Evolutionary conservation across 2,888 invertebrate species (phyloP).

Genomic region (Microplitis deprimator): DNA sequence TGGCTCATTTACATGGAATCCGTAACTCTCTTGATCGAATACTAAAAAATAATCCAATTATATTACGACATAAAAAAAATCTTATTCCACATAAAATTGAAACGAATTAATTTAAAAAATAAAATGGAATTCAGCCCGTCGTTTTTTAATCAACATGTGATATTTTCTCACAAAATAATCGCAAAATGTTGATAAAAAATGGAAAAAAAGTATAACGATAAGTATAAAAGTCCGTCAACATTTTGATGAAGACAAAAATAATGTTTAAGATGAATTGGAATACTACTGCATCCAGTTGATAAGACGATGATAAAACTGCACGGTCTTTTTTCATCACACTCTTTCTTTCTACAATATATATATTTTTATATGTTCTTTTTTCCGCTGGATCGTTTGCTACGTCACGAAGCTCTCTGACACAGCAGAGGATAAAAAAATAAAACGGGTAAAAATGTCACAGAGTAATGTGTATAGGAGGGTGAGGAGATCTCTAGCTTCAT

Average conservation of each 20-base stretch:
- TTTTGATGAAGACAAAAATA: neutral
- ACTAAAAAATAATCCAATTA: neutral
- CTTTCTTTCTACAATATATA: slow-evolving; percentile 31
- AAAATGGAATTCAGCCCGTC: neutral
- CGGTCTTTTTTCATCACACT: slow-evolving; percentile 13
- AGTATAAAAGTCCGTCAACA: neutral
- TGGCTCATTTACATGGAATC: neutral
- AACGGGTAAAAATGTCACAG: slow-evolving; percentile 34
- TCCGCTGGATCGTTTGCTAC: neutral
- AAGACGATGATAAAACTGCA: neutral
- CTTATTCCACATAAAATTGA: neutral
- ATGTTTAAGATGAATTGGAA: neutral
- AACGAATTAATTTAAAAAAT: slow-evolving; percentile 12
- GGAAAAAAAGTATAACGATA: neutral
- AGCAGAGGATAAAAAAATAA: slow-evolving; percentile 16
- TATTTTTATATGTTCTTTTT: neutral
- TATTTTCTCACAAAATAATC: neutral
- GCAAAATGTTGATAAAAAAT: neutral
- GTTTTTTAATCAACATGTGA: too few relatives aligned
- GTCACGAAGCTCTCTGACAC: slow-evolving; percentile 2
- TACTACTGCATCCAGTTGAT: neutral
- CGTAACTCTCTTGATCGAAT: neutral
- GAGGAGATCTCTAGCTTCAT: neutral
- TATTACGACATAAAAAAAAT: slow-evolving; percentile 6
- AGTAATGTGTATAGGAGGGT: slow-evolving; percentile 33